Evolutionary conservation across 37 sponge, comb jelly and placozoan genomes (phyloP), one percentile per base, ranked within the genome.

Genomic region (Dysidea cf. avara): DNA sequence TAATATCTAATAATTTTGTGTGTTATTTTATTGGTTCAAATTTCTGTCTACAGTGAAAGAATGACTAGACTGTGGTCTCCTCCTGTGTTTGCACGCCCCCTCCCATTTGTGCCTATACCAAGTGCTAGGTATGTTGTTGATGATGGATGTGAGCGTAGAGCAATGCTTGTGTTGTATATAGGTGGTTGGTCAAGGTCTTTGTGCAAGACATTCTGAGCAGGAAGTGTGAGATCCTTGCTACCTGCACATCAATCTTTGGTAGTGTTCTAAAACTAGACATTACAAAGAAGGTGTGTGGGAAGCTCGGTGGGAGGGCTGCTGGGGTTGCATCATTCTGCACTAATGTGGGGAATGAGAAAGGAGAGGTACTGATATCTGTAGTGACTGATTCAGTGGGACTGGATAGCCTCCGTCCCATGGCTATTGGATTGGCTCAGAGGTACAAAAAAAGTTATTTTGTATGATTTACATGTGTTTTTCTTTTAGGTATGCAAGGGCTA

Each of bases 261-360:
- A 18, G 55, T 2, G 76, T 76, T 16, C 20, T 76, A 0, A 84
- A 76, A 50, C 68, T 84, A 16, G 85, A 84, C 49, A 76, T 72
- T 3, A 84, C 85, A 31, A 71, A 69, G 66, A 84, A 84, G 25
- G 40, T 84, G 16, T 24, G 17, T 50, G 77, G 69, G 57, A 84
- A 84, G 79, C 67, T 84, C 2, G 64, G 53, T 1, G 85, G 85
- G 46, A 46, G 49, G 20, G 75, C 59, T 13, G 60, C 75, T 0
- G 39, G 54, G 31, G 34, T 75, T 5, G 83, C 85, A 18, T 71
- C 9, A n/a, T 71, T 64, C 79, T 71, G 66, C 1, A 84, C 85
- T 0, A 84, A 84, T 43, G 55, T 84, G 0, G 85, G 85, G 1
- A 84, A 84, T 28, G 85, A 84, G 68, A 77, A 67, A 13, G 79